Evolutionary conservation across 2,113 vertebrate species (phyloP), one percentile per base, ranked within the genome.

Genomic region (Collichthys lucidus): DNA sequence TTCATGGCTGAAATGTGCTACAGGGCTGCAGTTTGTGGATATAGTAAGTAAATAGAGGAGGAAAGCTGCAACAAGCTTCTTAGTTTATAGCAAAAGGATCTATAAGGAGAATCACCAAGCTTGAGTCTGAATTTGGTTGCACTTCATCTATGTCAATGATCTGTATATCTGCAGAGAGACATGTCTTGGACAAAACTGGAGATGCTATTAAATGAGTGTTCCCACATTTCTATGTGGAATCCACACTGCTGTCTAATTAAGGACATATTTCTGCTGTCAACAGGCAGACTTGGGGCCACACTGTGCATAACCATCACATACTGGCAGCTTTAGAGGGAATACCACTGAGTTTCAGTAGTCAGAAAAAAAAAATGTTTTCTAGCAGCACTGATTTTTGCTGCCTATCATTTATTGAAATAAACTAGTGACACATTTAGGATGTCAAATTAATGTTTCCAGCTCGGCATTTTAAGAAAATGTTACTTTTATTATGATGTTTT

Each of bases 231-330:
- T 44, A 59, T 12, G 2, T 52, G 24, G n/a, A 31, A 24, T 42
- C 12, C 44, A 60, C 44, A 49, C 40, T 11, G 42, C 24, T 71
- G 44, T 82, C 40, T 71, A 71, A 80, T 82, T 72, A 52, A 61
- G 31, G 67, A 2, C 15, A 66, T 79, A 59, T 24, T 76, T 65
- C 42, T 80, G 69, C 50, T 74, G 57, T 60, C 52, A 74, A 40
- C 40, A 53, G 26, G 15, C 69, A 79, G 49, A 68, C 47, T 46
- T 0, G 1, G 19, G 24, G 40, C 35, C 17, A 61, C 15, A 40
- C 26, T 78, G 78, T 80, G 69, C 70, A 67, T 35, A 69, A 73
- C 77, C 22, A 78, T 89, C 78, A 87, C 52, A 80, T 9, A 65
- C 60, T 53, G 77, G 47, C 52, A 80, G 74, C 47, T 84, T 22